Conservation (phyloP, 2,113 vertebrate species). For the Chaetura pelagica region DNA sequence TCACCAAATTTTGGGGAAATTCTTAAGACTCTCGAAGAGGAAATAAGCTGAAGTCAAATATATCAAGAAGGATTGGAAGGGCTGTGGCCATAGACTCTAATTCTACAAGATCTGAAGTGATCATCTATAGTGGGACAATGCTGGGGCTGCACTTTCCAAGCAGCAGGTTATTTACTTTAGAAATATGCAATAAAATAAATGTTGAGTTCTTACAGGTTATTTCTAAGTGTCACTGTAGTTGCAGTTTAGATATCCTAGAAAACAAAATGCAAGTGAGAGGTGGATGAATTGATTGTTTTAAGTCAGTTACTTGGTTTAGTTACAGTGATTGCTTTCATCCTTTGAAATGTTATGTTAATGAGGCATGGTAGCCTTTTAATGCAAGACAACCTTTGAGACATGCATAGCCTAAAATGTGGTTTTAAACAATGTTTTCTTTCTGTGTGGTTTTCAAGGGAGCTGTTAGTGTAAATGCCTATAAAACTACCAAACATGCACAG, state of each 20-base stretch:
- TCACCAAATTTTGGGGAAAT: neutral
- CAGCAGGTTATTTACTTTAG: neutral
- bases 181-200: neutral
- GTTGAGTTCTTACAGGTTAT: neutral
- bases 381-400: neutral
- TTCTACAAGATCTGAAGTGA: neutral
- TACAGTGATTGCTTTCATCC: neutral
- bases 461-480: neutral
- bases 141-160: neutral
- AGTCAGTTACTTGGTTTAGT: neutral
- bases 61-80: neutral
- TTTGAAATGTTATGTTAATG: neutral
- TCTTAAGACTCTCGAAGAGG: neutral
- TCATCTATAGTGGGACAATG: rapidly evolving
- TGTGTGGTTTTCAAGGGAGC: neutral
- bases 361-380: neutral
- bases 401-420: neutral
- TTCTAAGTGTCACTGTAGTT: neutral
- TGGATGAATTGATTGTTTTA: neutral
- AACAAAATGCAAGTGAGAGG: neutral
- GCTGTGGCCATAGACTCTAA: neutral
- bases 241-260: neutral
- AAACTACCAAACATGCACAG: neutral
- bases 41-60: neutral
- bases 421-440: neutral